Conservation (phyloP, 1,140 invertebrate species). For the Meteorus sp. region DNA sequence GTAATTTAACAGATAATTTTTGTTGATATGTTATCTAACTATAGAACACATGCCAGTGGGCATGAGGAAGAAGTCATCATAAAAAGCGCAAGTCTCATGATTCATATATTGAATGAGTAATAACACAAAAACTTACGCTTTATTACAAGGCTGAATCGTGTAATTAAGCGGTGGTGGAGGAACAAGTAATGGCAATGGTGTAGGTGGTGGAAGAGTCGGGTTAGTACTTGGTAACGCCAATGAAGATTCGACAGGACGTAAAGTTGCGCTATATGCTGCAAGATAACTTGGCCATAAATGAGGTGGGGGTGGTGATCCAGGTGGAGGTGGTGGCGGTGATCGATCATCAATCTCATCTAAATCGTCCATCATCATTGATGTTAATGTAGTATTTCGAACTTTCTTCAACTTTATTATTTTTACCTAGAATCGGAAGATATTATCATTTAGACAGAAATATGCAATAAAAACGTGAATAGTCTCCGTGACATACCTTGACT, state of each 20-base stretch:
- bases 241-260: constrained; percentile 22
- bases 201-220: constrained; percentile 50
- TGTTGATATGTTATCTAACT: too few relatives aligned
- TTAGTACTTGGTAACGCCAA: constrained; percentile 23
- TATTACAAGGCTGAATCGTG: constrained; percentile 54
- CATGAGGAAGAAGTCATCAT: too few relatives aligned
- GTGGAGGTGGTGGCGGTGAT: constrained; percentile 62
- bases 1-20: too few relatives aligned
- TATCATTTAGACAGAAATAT: neutral
- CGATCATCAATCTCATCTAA: constrained; percentile 60
- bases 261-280: constrained; percentile 43
- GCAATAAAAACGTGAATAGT: constrained; percentile 19
- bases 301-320: constrained; percentile 61
- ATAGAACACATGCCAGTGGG: too few relatives aligned
- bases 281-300: constrained; percentile 60
- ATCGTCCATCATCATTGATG: constrained; percentile 52
- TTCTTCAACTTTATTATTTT: constrained; percentile 53
- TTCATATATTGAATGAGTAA: too few relatives aligned
- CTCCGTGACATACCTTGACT: constrained; percentile 60
- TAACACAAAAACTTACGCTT: constrained; percentile 38
- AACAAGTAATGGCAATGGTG: constrained; percentile 53
- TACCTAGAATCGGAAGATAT: constrained; percentile 36
- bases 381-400: constrained; percentile 47
- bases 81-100: too few relatives aligned
- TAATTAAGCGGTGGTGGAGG: constrained; percentile 55